Conservation (phyloP, 2,888 invertebrate species). For the Cephus pygmeus region DNA sequence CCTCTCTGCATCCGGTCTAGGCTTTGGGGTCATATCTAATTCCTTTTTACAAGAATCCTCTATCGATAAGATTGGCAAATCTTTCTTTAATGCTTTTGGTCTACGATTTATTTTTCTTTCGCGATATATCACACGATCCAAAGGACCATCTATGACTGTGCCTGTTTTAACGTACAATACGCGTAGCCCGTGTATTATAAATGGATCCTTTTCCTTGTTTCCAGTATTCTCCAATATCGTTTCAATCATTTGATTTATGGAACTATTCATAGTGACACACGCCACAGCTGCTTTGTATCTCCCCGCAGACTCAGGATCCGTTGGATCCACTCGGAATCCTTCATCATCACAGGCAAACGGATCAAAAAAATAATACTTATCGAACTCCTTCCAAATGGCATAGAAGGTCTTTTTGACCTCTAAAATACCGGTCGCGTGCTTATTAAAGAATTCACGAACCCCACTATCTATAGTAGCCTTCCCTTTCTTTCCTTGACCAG, state of each 20-base stretch:
- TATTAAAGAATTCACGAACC: conserved; percentile 49
- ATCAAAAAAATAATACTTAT: conserved; percentile 57
- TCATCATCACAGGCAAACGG: conserved; percentile 57
- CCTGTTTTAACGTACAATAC: conserved; percentile 57
- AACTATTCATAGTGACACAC: conserved; percentile 58
- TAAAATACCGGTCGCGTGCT: conserved; percentile 42
- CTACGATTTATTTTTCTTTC: conserved; percentile 51
- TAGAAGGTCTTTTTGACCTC: conserved; percentile 55
- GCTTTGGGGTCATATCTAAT: conserved; percentile 44
- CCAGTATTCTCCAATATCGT: conserved; percentile 53
- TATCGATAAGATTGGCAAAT: not conserved
- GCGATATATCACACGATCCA: conserved; percentile 54
- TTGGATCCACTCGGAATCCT: conserved; percentile 48
- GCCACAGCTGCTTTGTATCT: conserved; percentile 38
- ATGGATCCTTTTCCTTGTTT: conserved; percentile 53
- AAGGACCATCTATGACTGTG: conserved; percentile 29
- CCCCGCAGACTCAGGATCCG: conserved; percentile 32
- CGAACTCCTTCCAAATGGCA: conserved; percentile 56
- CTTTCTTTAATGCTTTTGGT: conserved; percentile 32
- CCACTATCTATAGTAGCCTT: conserved; percentile 45
- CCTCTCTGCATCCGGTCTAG: conserved; percentile 32
- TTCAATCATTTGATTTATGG: conserved; percentile 50
- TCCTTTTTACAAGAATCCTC: conserved; percentile 27
- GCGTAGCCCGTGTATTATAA: conserved; percentile 50
- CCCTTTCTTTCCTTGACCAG: conserved; percentile 47